Evolutionary conservation across 2,888 invertebrate genomes (phyloP).

Genomic region (Oxycera nigricornis): DNA sequence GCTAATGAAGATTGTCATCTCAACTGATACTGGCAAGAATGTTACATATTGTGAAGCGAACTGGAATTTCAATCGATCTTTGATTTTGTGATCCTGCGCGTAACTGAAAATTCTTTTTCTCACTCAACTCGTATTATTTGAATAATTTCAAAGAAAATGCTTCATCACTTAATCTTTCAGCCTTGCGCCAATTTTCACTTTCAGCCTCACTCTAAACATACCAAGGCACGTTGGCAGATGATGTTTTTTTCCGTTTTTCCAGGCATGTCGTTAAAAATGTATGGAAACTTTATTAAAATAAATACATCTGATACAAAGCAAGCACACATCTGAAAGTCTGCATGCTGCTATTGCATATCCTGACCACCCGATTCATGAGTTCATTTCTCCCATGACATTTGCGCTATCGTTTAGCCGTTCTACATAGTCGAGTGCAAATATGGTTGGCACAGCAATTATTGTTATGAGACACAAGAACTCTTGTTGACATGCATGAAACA

Average conservation of each 20-base stretch:
- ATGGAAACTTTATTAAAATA: not conserved
- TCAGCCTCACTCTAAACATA: not conserved
- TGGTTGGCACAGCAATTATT: conserved; percentile 44
- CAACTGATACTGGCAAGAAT: too few relatives aligned
- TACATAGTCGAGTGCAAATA: conserved; percentile 27
- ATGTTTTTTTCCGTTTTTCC: not conserved
- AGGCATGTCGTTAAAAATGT: not conserved
- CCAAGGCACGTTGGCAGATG: not conserved
- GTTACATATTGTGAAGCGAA: too few relatives aligned
- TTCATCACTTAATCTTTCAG: too few relatives aligned
- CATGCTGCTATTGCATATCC: conserved; percentile 23
- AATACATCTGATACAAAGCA: not conserved
- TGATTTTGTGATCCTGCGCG: too few relatives aligned
- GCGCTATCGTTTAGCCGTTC: conserved; percentile 28
- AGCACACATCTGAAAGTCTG: not conserved
- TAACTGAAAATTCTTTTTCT: too few relatives aligned
- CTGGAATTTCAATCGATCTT: too few relatives aligned
- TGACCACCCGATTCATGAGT: not conserved
- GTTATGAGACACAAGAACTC: conserved; percentile 38
- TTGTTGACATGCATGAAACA: conserved; percentile 47
- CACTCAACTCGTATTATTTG: too few relatives aligned
- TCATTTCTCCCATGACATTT: conserved; percentile 20
- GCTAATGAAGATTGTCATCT: too few relatives aligned
- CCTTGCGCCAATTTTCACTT: not conserved
- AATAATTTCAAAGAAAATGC: too few relatives aligned